These are phyloP conservation scores for Musca vetustissima DNA, from an alignment of 1,140 invertebrate genomes.

Conservation along the genomic window DNA sequence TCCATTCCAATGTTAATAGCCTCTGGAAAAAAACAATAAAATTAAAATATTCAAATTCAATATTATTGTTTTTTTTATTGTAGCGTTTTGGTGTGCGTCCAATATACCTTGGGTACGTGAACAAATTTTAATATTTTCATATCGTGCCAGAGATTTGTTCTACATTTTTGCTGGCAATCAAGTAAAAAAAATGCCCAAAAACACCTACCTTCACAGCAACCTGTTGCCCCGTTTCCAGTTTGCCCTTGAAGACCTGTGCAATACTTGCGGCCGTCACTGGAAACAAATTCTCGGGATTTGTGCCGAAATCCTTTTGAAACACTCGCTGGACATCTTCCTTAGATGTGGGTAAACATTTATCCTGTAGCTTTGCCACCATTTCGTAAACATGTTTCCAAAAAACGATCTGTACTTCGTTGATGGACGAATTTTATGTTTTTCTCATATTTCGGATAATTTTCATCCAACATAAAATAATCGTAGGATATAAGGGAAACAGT, in stretches of 20 bases:
- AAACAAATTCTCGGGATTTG: conserved; percentile 66
- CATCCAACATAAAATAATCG: conserved; percentile 63
- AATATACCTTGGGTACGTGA: conserved; percentile 71
- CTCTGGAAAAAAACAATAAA: conserved; percentile 60
- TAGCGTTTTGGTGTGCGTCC: conserved; percentile 68
- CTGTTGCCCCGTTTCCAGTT: conserved; percentile 63
- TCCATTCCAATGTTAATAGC: conserved; percentile 76
- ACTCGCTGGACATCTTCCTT: conserved; percentile 66
- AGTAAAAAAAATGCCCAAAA: no score
- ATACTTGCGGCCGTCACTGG: conserved; percentile 80
- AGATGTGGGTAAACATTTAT: conserved; percentile 65
- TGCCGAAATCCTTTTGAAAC: conserved; percentile 73
- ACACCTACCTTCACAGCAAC: conserved; percentile 67
- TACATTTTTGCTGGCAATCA: conserved; percentile 69
- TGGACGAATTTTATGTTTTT: conserved; percentile 57
- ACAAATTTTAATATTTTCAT: conserved; percentile 65
- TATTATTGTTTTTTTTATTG: no score
- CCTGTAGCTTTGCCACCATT: conserved; percentile 71
- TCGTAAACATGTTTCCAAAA: conserved; percentile 68
- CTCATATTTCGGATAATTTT: conserved; percentile 39
- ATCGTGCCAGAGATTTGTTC: conserved; percentile 71
- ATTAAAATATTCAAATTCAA: background rate
- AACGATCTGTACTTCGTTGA: conserved; percentile 64
- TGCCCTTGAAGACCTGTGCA: conserved; percentile 70
- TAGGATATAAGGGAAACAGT: conserved; percentile 62